These are phyloP conservation scores for Myodes glareolus DNA, from an alignment of 2,113 vertebrate species.

Conservation along the genomic window DNA sequence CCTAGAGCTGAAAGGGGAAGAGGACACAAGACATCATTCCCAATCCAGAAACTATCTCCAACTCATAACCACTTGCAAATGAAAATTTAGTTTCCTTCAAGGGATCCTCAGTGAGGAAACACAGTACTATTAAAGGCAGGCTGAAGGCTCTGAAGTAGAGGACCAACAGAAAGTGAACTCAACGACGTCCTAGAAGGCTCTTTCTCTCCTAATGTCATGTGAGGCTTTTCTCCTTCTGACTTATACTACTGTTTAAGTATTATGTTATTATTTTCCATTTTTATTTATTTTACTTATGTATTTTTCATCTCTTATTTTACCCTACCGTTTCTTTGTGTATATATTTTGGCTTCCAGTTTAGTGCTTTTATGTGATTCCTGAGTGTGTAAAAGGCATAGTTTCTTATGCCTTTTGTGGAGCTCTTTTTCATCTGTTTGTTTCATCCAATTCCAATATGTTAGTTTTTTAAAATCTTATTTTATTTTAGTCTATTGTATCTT, in stretches of 20 bases:
- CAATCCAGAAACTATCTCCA: background rate
- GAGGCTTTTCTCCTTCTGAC: background rate
- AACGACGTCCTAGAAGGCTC: accelerated
- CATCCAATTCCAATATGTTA: background rate
- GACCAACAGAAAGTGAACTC: background rate
- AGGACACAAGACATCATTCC: background rate
- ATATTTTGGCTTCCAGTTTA: background rate
- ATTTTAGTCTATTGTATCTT: background rate
- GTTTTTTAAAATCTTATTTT: background rate
- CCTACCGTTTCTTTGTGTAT: too few relatives aligned
- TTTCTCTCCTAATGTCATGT: background rate
- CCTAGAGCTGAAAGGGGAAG: background rate
- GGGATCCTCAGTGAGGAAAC: background rate
- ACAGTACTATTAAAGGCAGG: background rate
- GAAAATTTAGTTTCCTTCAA: background rate
- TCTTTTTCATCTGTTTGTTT: background rate
- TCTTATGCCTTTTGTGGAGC: background rate
- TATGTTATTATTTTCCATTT: background rate
- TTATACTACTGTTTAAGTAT: background rate
- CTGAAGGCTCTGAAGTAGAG: background rate
- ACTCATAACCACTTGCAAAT: background rate
- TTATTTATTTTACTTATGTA: background rate
- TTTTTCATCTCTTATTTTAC: background rate
- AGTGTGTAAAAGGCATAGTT: background rate
- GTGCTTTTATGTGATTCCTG: background rate